These are phyloP conservation scores for Ectemnius continuus DNA, from an alignment of 2,888 invertebrate genomes.

Conservation along the genomic window DNA sequence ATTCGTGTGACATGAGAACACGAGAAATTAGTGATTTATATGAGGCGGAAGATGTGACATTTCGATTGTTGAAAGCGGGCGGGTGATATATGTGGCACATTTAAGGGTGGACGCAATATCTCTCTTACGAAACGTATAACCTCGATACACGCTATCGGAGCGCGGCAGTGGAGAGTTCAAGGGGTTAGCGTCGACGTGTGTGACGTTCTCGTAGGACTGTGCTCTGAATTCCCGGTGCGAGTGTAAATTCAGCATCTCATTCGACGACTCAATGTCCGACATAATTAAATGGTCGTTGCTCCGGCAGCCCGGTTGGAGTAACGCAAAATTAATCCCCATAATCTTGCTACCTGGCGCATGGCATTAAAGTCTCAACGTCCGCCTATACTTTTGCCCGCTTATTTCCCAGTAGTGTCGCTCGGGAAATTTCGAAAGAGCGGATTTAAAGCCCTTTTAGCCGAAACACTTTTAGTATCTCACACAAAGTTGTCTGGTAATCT, in stretches of 20 bases:
- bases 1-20: no score
- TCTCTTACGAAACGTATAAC: constrained; percentile 67
- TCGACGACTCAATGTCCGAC: neutral
- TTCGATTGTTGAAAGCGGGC: constrained; percentile 28
- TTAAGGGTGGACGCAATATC: constrained; percentile 61
- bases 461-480: no score
- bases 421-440: neutral
- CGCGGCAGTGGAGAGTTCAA: constrained; percentile 59
- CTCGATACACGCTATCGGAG: constrained; percentile 64
- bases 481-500: no score
- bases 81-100: constrained; percentile 54
- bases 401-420: neutral
- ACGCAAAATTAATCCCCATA: neutral
- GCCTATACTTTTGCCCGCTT: neutral
- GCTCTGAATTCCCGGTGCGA: neutral
- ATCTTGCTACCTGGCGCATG: neutral
- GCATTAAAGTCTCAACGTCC: constrained; percentile 2
- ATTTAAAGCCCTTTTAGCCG: neutral
- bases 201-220: constrained; percentile 35
- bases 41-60: constrained; percentile 26
- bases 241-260: neutral
- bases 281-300: no score
- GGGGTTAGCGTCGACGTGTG: constrained; percentile 53
- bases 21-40: constrained; percentile 32
- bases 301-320: no score